phyloP scores from a whole-genome alignment of 2,113 vertebrate species.

The Loxodonta africana region DNA sequence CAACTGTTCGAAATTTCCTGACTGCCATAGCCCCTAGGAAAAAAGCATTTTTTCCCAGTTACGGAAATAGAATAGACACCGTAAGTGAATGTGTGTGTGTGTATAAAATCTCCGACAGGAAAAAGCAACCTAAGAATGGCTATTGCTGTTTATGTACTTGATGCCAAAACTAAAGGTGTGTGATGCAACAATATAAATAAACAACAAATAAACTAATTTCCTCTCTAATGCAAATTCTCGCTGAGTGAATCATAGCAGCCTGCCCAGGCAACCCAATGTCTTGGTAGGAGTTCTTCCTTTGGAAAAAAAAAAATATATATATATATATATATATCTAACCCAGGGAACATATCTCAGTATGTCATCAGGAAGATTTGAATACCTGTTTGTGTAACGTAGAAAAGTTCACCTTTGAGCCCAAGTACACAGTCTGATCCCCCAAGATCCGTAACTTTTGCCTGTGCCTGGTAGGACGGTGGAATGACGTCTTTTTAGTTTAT shows the following conservation, averaged over 20 bases:
- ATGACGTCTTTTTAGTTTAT: conserved; percentile 47
- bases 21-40: neutral
- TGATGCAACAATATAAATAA: neutral
- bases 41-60: neutral
- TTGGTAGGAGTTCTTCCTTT: neutral
- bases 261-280: neutral
- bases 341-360: neutral
- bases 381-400: neutral
- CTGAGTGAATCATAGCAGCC: neutral
- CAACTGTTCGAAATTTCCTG: neutral
- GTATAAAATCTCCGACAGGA: neutral
- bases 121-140: neutral
- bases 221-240: neutral
- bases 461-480: neutral
- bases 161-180: neutral
- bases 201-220: neutral
- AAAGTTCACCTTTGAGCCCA: conserved; percentile 10
- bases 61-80: neutral
- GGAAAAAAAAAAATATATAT: neutral
- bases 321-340: neutral
- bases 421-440: neutral
- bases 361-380: neutral
- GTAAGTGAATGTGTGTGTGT: neutral
- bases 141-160: neutral
- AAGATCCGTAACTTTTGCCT: neutral